Base-by-base conservation (phyloP, 30 jellyfish, hydroid and myxozoan genomes). In the Mastigias papua region DNA sequence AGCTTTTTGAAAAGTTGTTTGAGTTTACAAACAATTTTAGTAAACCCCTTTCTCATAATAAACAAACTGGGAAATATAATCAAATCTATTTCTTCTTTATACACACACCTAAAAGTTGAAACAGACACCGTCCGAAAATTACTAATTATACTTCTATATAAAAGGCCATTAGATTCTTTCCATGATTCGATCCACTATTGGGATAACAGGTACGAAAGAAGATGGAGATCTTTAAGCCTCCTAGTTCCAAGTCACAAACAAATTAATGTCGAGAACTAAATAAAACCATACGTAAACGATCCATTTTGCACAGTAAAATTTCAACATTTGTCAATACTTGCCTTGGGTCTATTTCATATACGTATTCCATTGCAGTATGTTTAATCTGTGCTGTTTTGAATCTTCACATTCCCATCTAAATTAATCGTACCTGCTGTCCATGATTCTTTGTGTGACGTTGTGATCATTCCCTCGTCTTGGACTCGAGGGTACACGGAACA, bases 291-390 rank as follows among this genome's bases (percentile, higher is more conserved):
- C 75, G 35, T 54, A 29, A 21, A n/a, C n/a, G n/a, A n/a, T n/a
- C n/a, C n/a, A n/a, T n/a, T n/a, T 22, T 19, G n/a, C 30, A 27
- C 76, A 50, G 76, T 46, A 1, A 0, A 16, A n/a, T n/a, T n/a
- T 34, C 64, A 46, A 5, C 69, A 35, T 5, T 19, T 5, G 2
- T 54, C 27, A 2, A 7, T 34, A 48, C 93, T 46, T 75, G 81
- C 98, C 98, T 88, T 28, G 98, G 98, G 58, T 93, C 98, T 26
- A 93, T 80, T 71, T 93, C 98, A 82, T 93, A 93, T n/a, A 89
- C 98, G 82, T 93, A 93, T 60, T 93, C 98, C 97, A 93, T 91
- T 48, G n/a, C 35, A 15, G 17, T 6, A 35, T 33, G 1, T 16
- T 33, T 0, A 1, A 33, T 72, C 29, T 26, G 29, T 34, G 3